Evolutionary conservation across 2,888 invertebrate genomes (phyloP).

Genomic region (Conchocele bisecta): DNA sequence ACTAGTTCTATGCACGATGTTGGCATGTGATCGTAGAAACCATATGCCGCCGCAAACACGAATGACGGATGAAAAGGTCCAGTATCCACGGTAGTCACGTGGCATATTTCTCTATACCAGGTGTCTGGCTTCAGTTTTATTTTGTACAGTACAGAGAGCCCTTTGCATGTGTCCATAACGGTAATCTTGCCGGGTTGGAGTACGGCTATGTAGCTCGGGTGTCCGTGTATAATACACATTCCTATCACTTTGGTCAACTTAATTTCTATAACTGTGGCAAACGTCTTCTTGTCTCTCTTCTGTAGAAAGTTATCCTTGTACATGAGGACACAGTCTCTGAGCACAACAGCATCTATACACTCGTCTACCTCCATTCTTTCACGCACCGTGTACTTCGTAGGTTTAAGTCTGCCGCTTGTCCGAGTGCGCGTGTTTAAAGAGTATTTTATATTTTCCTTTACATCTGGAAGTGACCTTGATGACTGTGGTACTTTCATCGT

Average conservation of each 20-base stretch:
- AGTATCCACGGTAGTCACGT: constrained; percentile 34
- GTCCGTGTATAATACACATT: constrained; percentile 45
- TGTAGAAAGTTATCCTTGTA: constrained; percentile 38
- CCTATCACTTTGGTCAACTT: constrained; percentile 35
- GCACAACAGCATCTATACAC: constrained; percentile 46
- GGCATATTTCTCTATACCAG: constrained; percentile 46
- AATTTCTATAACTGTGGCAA: constrained; percentile 41
- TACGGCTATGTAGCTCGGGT: constrained; percentile 36
- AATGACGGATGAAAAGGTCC: constrained; percentile 49
- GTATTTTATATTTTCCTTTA: constrained; percentile 45
- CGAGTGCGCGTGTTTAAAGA: constrained; percentile 33
- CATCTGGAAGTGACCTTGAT: constrained; percentile 27
- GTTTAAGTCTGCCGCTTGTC: constrained; percentile 8
- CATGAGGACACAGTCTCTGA: constrained; percentile 36
- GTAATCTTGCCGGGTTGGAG: constrained; percentile 41
- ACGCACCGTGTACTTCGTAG: constrained; percentile 33
- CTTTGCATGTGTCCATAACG: constrained; percentile 37
- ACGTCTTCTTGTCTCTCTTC: constrained; percentile 41
- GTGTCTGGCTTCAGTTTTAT: constrained; percentile 32
- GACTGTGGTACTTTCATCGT: background rate
- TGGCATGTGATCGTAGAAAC: constrained; percentile 34
- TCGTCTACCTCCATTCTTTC: constrained; percentile 45
- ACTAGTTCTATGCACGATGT: constrained; percentile 42
- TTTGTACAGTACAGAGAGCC: constrained; percentile 39
- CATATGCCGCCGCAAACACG: constrained; percentile 45